Evolutionary conservation across 2,113 vertebrate species (phyloP), one percentile per base, ranked within the genome.

Genomic region (Dipodomys ordii): DNA sequence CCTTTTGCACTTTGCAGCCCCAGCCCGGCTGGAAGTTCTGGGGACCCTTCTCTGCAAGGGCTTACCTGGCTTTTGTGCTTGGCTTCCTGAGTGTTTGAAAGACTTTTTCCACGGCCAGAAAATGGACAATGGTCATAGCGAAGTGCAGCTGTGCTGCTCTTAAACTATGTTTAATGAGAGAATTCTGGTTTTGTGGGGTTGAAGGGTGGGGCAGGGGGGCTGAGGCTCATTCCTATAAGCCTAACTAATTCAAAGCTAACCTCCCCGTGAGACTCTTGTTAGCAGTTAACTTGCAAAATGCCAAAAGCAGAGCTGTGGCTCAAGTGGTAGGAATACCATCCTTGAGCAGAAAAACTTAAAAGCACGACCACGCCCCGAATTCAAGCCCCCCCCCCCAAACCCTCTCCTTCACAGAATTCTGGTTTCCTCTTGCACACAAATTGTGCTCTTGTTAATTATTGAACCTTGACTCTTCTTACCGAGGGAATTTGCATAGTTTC

Each of bases 401-500:
- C 53, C 53, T 13, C 46, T 49, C 60, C 67, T 73, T 46, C 84
- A 78, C 67, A 71, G 82, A 93, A 89, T 92, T 81, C n/a, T 93
- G 60, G 30, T 62, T 74, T 82, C n/a, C 35, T 32, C 35, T 72
- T 80, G 30, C 65, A 83, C 44, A 62, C 91, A 76, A 73, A 76
- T 85, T 71, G 53, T 72, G 44, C 15, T 84, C 7, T 81, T 90
- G 83, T 60, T 87, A 69, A 73, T 95, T 89, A 77, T 92, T 85
- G 90, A 76, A 79, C 19, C 32, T 83, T 83, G 49, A 30, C 83
- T 44, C 72, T 92, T 80, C 72, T 92, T 83, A 49, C n/a, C 44
- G 80, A 80, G 69, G 57, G 35, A 67, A 89, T 93, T 91, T 68
- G 82, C 35, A 19, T 72, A 62, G n/a, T 71, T 65, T 89, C 64